Percentiles rank a stretch among this genome's conserved stretches.
phyloP scores from a whole-genome alignment of 2,888 invertebrate genomes.

The Nasonia oneida region DNA sequence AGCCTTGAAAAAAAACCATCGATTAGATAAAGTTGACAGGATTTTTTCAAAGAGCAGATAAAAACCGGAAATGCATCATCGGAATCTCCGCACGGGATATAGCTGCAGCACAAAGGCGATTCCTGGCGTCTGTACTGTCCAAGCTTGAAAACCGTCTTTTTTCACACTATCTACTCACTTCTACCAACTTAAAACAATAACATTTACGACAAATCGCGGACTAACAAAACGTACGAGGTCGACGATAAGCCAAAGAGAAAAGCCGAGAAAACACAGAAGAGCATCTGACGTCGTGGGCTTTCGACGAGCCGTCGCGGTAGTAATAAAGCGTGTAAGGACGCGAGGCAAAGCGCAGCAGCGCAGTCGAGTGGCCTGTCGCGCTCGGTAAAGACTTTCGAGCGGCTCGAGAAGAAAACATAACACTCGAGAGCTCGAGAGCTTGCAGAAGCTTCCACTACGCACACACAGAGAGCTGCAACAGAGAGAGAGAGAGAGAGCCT shows the following conservation, averaged over 20 bases:
- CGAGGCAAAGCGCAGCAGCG: neutral
- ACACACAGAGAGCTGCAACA: neutral
- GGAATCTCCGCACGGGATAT: neutral
- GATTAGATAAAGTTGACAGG: neutral
- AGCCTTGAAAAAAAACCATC: no score
- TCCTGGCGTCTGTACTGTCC: no score
- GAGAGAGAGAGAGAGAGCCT: neutral
- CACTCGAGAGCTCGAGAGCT: conserved; percentile 24
- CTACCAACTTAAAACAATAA: no score
- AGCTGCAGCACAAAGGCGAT: no score
- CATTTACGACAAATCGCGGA: no score
- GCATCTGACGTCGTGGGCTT: neutral
- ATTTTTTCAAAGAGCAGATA: neutral
- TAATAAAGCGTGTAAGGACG: conserved; percentile 29
- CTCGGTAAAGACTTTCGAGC: conserved; percentile 19
- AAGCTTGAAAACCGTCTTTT: no score
- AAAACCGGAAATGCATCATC: neutral
- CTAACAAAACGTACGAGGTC: no score
- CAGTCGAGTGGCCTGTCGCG: conserved; percentile 12
- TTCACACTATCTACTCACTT: no score
- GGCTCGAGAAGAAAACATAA: conserved; percentile 25
- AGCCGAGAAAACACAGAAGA: neutral
- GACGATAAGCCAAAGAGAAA: no score
- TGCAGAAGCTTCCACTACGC: neutral
- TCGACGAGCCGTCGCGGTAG: neutral